These are phyloP conservation scores for Diarsia mendica DNA, from an alignment of 2,888 invertebrate species.

Conservation along the genomic window DNA sequence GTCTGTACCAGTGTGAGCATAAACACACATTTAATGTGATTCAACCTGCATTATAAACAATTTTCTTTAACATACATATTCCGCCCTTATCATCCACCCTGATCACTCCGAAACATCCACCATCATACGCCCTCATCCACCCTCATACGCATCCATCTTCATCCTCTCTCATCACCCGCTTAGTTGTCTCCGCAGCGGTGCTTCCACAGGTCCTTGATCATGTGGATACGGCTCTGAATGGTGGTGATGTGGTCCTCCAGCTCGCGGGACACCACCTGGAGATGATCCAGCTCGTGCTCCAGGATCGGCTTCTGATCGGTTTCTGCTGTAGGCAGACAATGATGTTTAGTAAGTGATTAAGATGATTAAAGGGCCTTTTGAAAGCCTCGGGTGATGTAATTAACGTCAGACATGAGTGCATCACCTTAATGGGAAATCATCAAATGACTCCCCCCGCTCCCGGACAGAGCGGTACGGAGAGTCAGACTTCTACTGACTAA, in stretches of 20 bases:
- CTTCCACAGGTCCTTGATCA: constrained; percentile 63
- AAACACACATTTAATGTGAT: constrained; percentile 21
- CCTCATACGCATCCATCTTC: background rate
- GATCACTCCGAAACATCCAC: constrained; percentile 13
- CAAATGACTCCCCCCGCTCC: too few relatives aligned
- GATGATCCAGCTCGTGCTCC: constrained; percentile 34
- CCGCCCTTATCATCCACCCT: constrained; percentile 5
- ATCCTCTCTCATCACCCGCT: background rate
- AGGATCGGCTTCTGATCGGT: constrained; percentile 25
- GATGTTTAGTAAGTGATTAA: too few relatives aligned
- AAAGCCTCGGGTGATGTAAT: background rate
- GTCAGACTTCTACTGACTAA: too few relatives aligned
- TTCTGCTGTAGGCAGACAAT: constrained; percentile 5
- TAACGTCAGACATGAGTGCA: background rate
- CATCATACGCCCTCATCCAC: background rate
- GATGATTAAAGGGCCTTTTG: background rate
- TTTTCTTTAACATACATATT: constrained; percentile 10
- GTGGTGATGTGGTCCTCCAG: constrained; percentile 54
- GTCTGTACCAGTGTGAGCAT: background rate
- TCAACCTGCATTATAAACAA: background rate
- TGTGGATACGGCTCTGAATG: constrained; percentile 59
- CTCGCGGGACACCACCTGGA: constrained; percentile 50
- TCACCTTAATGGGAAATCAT: background rate
- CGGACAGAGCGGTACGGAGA: too few relatives aligned
- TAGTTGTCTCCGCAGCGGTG: constrained; percentile 60